Conservation (phyloP, 2,888 invertebrate species). For the Ferrisia virgata region DNA sequence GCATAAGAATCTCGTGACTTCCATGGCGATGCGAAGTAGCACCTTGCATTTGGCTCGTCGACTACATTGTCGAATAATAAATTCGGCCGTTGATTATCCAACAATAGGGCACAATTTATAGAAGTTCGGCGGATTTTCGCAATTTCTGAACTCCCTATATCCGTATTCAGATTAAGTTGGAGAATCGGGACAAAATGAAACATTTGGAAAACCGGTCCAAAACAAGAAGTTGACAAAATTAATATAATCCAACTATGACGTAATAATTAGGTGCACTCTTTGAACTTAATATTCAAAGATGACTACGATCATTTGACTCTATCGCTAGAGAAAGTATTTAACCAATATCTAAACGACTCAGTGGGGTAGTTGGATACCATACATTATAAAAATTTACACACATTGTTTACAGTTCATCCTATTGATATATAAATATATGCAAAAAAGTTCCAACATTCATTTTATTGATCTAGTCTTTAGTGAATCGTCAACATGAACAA, state of each 20-base stretch:
- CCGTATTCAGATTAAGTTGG: slow-evolving; percentile 19
- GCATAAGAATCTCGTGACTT: neutral
- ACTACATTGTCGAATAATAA: neutral
- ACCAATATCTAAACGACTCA: neutral
- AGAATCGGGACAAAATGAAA: slow-evolving; percentile 30
- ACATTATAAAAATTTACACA: slow-evolving; percentile 19
- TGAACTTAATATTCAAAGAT: slow-evolving; percentile 43
- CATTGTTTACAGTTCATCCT: slow-evolving; percentile 41
- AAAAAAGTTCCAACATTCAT: slow-evolving; percentile 31
- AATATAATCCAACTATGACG: slow-evolving; percentile 42
- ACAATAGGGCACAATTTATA: neutral
- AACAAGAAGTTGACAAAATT: slow-evolving; percentile 46
- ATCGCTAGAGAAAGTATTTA: slow-evolving; percentile 44
- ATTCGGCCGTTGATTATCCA: neutral
- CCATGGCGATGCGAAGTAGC: neutral
- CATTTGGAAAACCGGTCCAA: slow-evolving; percentile 37
- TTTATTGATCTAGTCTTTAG: slow-evolving; percentile 37
- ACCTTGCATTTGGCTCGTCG: neutral
- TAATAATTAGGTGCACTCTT: slow-evolving; percentile 46
- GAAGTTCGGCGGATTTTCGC: neutral
- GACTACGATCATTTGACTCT: slow-evolving; percentile 36
- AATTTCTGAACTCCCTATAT: slow-evolving; percentile 32
- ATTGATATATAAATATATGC: slow-evolving; percentile 23
- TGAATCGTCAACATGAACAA: slow-evolving; percentile 38
- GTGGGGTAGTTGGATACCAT: slow-evolving; percentile 29